These are phyloP conservation scores for Chloroceryle aenea DNA, from an alignment of 2,113 vertebrate genomes.

Conservation along the genomic window DNA sequence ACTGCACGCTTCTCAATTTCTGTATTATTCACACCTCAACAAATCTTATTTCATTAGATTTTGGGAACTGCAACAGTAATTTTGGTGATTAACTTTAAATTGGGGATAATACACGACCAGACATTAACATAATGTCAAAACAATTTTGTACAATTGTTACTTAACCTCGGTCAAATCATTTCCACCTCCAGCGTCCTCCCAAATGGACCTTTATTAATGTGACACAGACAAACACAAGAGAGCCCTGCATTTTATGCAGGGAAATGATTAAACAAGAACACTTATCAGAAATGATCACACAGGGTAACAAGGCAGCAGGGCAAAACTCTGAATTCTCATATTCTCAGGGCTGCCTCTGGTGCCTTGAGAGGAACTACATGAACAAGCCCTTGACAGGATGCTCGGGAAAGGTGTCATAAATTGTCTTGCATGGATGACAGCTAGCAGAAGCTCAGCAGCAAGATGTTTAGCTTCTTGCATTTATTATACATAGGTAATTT, in stretches of 20 bases:
- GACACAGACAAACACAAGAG: slow-evolving; percentile 31
- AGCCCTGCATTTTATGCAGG: neutral
- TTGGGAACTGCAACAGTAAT: slow-evolving; percentile 67
- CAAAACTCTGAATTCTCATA: slow-evolving; percentile 4
- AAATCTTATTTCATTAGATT: slow-evolving; percentile 73
- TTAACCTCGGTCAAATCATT: slow-evolving; percentile 69
- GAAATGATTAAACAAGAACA: slow-evolving; percentile 6
- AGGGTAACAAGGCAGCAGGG: slow-evolving; percentile 21
- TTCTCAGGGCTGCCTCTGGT: neutral
- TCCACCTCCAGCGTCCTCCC: neutral
- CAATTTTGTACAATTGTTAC: slow-evolving; percentile 75
- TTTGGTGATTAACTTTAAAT: slow-evolving; percentile 80
- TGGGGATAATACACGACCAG: slow-evolving; percentile 65
- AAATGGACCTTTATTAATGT: slow-evolving; percentile 65
- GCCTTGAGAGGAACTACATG: neutral
- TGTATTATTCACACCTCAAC: slow-evolving; percentile 73
- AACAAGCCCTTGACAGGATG: neutral
- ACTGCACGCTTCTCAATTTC: slow-evolving; percentile 3
- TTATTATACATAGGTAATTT: slow-evolving; percentile 25
- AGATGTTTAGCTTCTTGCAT: neutral
- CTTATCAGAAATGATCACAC: slow-evolving; percentile 17
- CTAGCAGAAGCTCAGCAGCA: neutral
- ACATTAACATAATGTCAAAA: slow-evolving; percentile 80
- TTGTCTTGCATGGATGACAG: slow-evolving; percentile 34
- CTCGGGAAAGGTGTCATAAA: neutral